phyloP scores from a whole-genome alignment of 1,140 invertebrate genomes.

The Hetaerina americana region DNA sequence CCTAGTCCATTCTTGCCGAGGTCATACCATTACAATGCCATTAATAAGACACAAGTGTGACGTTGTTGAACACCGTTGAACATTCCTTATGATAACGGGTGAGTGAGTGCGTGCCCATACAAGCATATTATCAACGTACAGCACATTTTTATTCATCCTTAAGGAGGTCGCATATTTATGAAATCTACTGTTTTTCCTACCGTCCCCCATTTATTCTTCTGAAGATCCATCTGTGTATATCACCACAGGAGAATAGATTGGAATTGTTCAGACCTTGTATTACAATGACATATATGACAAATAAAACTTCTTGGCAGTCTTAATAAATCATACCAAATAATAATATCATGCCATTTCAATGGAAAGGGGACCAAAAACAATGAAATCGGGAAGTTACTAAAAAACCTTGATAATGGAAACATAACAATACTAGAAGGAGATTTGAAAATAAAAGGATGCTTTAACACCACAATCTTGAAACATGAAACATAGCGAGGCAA shows the following conservation, averaged over 20 bases:
- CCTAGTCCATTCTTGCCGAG: neutral
- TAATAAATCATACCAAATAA: conserved; percentile 1
- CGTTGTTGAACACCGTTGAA: neutral
- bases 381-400: neutral
- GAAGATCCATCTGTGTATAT: neutral
- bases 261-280: neutral
- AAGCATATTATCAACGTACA: neutral
- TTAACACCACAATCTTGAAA: neutral
- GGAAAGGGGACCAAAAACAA: neutral
- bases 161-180: neutral
- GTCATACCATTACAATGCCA: neutral
- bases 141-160: neutral
- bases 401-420: neutral
- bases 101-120: neutral
- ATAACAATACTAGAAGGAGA: neutral
- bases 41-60: neutral
- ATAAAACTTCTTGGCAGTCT: neutral
- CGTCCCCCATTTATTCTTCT: neutral
- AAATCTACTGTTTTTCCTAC: neutral
- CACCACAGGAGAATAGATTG: neutral
- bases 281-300: neutral
- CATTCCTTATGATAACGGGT: too few species aligned
- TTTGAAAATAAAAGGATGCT: neutral
- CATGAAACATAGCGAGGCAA: neutral
- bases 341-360: neutral